Evolutionary conservation across 2,888 invertebrate species (phyloP), one percentile per base, ranked within the genome.

Genomic region (Tridacna gigas): DNA sequence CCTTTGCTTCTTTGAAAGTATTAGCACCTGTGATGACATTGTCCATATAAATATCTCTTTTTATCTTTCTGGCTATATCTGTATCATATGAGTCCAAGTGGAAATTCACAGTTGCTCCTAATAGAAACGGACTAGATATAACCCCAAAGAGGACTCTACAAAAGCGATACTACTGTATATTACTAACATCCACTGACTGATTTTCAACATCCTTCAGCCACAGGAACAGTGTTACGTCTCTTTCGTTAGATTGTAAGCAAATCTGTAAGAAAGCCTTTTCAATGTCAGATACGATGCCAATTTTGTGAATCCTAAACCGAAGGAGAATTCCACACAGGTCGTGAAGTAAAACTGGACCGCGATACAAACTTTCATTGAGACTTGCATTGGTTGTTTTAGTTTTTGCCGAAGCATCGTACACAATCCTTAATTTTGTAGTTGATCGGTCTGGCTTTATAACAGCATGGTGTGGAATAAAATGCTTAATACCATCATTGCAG

Each of bases 191-290:
- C 56, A n/a, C 26, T 22, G 22, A 11, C 12, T 60, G 69, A 22
- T 69, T 77, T n/a, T 79, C 25, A 5, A 51, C 20, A 69, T 85
- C 69, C 22, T 76, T 79, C 12, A 82, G 22, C 85, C 82, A 85
- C 56, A 82, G 22, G 56, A 85, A 86, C 56, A 74, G 60, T n/a
- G 82, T 85, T 0, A 77, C 74, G 65, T 85, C 85, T 18, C 80
- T 71, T 51, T 80, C 15, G 22, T 28, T 37, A 18, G 63, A 25
- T 28, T 85, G 82, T 15, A 82, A 48, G 12, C 67, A 74, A 22
- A 63, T 56, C 37, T 83, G 67, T 12, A 83, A 56, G 25, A 81
- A 83, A 0, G 79, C 81, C 45, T 83, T 86, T 51, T 86, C 81
- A 28, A 81, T 86, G 56, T 86, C 86, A 5, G 79, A 61, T 5